Base-by-base conservation (phyloP, 1,140 invertebrate species). In the Drosophila kurseongensis region DNA sequence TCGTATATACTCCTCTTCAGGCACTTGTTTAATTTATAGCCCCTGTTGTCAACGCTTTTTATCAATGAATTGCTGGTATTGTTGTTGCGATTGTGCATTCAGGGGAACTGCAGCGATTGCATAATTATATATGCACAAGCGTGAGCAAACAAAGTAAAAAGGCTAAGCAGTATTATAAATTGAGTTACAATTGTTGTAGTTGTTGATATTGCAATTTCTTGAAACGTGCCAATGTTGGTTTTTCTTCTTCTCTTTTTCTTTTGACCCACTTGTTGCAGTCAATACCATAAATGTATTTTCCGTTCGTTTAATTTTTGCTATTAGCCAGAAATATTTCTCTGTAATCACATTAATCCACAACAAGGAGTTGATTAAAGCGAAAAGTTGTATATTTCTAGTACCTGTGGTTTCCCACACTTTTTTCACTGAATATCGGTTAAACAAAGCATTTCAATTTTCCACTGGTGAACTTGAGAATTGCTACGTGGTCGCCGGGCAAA, bases 231-330 rank as follows among this genome's bases (percentile, higher is more conserved):
- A 52, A 66, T 68, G 38, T 10, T 38, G 38, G 35, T 65, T 35
- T 35, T 36, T 67, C 16, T 27, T 41, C 32, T 23, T 32, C 36
- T 51, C 51, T 51, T 72, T 52, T 51, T 27, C 4, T 69, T 51
- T 40, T 80, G 84, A 88, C 84, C 84, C 77, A 89, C 55, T 83
- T 83, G 77, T 83, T 88, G 73, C 77, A 80, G 61, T 38, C 68
- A 69, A 68, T 51, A 80, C 45, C 73, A 72, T 74, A 42, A 35
- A 78, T 71, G 18, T 27, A 50, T 48, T 57, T 62, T 8, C 8
- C 29, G 6, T 32, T 32, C 8, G 29, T 32, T 32, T 32, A 32
- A 6, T 32, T 32, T 32, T 32, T 32, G 0, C 12, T 16, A 18
- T 32, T 42, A 16, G 18, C 9, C 42, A 10, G 23, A 27, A 48